phyloP scores from a whole-genome alignment of 2,797 vertebrate genomes.

The Choloepus didactylus region DNA sequence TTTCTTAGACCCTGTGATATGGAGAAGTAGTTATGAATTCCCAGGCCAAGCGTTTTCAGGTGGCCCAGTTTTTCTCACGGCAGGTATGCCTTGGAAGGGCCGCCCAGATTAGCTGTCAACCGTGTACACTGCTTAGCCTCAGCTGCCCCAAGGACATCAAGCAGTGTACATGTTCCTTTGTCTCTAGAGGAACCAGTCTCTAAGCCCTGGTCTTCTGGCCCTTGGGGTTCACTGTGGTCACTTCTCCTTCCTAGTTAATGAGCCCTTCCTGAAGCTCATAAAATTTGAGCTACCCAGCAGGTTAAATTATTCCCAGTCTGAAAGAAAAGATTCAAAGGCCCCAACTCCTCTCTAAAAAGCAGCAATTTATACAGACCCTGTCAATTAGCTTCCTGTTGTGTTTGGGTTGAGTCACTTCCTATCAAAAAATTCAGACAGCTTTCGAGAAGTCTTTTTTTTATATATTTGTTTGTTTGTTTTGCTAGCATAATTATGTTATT shows the following conservation, averaged over 20 bases:
- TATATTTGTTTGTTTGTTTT: not conserved
- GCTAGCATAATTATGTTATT: not conserved
- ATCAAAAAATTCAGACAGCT: not conserved
- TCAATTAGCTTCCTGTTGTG: constrained; percentile 20
- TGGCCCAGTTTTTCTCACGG: constrained; percentile 22
- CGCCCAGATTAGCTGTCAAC: not conserved
- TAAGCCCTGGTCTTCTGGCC: not conserved
- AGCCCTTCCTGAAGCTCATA: constrained; percentile 42
- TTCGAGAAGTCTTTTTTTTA: not conserved
- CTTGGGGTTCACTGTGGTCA: not conserved
- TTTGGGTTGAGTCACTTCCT: constrained; percentile 62
- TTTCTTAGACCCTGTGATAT: not conserved
- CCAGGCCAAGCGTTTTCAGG: not conserved
- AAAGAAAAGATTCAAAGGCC: not conserved
- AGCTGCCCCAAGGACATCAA: not conserved
- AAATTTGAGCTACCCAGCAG: not conserved
- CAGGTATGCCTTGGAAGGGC: not conserved
- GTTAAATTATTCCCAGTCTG: not conserved
- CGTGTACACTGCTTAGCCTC: not conserved
- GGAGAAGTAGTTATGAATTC: not conserved
- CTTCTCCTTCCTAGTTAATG: constrained; percentile 4
- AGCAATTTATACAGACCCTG: not conserved
- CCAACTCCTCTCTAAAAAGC: not conserved
- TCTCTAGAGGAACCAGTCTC: not conserved
- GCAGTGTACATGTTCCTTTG: constrained; percentile 31